Percentiles rank a stretch among this genome's conserved stretches.
Conservation (phyloP, 2,113 vertebrate species). For the Ranitomeya imitator region DNA sequence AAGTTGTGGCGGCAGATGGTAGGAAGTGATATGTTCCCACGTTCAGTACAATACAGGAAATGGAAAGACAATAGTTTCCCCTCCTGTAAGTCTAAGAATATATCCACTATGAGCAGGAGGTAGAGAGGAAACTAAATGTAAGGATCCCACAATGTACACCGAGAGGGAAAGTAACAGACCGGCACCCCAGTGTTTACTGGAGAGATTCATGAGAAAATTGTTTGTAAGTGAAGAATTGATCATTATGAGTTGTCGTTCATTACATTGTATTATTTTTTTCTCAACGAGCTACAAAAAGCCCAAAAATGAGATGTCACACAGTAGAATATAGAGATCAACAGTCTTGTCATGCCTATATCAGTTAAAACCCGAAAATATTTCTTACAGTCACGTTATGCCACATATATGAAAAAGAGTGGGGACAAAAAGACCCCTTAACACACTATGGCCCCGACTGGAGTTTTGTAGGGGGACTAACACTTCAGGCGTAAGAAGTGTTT, state of each 20-base stretch:
- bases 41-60: constrained; percentile 12
- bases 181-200: neutral
- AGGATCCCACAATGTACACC: neutral
- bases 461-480: too few species aligned
- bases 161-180: neutral
- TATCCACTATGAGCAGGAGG: neutral
- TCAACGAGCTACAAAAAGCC: too few species aligned
- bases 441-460: too few species aligned
- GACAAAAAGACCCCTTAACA: too few species aligned
- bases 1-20: constrained; percentile 11
- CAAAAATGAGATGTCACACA: too few species aligned
- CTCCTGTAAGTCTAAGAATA: constrained; percentile 10
- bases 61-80: constrained; percentile 31
- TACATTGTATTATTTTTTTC: neutral
- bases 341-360: neutral
- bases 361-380: too few species aligned
- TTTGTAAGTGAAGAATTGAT: neutral
- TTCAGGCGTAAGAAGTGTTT: too few species aligned
- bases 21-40: constrained; percentile 38
- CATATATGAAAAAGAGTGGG: too few species aligned
- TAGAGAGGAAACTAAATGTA: neutral
- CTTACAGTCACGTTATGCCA: too few species aligned
- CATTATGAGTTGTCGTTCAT: neutral
- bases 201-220: neutral
- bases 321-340: neutral